phyloP scores from a whole-genome alignment of 2,888 invertebrate genomes.

The Limnephilus auricula region DNA sequence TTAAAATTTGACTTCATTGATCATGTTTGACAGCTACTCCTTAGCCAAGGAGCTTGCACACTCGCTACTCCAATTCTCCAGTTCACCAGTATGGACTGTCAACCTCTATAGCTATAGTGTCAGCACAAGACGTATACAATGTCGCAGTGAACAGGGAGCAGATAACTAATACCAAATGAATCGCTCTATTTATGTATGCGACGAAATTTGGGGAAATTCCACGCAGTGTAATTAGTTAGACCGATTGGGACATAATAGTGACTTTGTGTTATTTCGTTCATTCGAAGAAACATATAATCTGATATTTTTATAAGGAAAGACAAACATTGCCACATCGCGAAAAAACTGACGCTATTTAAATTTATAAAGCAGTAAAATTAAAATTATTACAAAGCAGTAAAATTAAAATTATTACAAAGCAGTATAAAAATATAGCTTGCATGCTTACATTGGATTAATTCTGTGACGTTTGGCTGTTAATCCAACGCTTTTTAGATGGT shows the following conservation, averaged over 20 bases:
- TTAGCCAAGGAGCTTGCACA: conserved; percentile 10
- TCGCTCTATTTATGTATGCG: not conserved
- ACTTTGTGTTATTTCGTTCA: not conserved
- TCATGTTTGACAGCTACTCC: conserved; percentile 51
- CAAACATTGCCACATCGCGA: not conserved
- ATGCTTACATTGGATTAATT: too few relatives aligned
- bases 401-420: too few relatives aligned
- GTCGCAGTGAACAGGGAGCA: not conserved
- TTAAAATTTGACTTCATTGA: conserved; percentile 53
- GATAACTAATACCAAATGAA: not conserved
- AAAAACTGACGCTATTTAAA: too few relatives aligned
- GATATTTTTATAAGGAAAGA: not conserved
- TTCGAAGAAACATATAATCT: not conserved
- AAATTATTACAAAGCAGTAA: too few relatives aligned
- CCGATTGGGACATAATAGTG: not conserved
- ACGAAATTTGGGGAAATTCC: not conserved
- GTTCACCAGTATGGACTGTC: not conserved
- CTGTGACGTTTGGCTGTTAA: too few relatives aligned
- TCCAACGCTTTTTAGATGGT: too few relatives aligned
- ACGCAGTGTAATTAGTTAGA: not conserved
- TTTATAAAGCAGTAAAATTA: too few relatives aligned
- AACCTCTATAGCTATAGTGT: not conserved
- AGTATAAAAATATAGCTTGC: too few relatives aligned
- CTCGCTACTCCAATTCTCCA: not conserved
- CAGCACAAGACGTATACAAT: not conserved